A percentile compares a stretch with the other conserved stretches of the same genome.
Conservation (phyloP, 2,888 invertebrate genomes). For the Drosophila anceps region DNA sequence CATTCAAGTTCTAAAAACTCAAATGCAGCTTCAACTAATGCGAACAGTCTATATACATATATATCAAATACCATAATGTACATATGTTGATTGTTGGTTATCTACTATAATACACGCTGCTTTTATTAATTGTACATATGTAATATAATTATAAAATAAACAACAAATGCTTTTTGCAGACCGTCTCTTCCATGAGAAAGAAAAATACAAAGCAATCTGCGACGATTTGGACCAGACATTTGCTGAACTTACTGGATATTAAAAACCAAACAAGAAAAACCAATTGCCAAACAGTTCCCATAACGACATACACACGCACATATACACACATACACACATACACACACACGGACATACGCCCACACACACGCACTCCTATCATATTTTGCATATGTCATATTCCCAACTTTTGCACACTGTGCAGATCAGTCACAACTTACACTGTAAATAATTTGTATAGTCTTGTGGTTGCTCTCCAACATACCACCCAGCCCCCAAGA, state of each 20-base stretch:
- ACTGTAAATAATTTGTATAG: conserved; percentile 78
- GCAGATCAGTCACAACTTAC: conserved; percentile 56
- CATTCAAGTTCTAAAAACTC: conserved; percentile 33
- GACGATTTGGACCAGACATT: conserved; percentile 98
- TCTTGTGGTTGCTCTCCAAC: conserved; percentile 44
- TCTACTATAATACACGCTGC: conserved; percentile 45
- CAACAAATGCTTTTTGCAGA: conserved; percentile 88
- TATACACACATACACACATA: conserved; percentile 14
- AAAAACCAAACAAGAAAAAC: conserved; percentile 86
- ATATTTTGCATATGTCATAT: conserved; percentile 10
- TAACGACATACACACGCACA: conserved; percentile 16
- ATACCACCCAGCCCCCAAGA: conserved; percentile 19
- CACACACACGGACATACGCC: conserved; percentile 27
- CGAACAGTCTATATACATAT: conserved; percentile 56
- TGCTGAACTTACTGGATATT: conserved; percentile 98
- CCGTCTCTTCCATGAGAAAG: conserved; percentile 92
- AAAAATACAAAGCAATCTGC: conserved; percentile 98
- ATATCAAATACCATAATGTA: conserved; percentile 32
- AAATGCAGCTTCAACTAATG: conserved; percentile 74
- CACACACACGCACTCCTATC: conserved; percentile 23
- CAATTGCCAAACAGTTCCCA: conserved; percentile 26
- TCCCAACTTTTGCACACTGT: conserved; percentile 25
- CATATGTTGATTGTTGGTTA: conserved; percentile 42
- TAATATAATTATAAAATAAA: conserved; percentile 71
- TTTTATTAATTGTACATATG: conserved; percentile 70